A percentile compares a stretch with the other conserved stretches of the same genome.
These are phyloP conservation scores for Brenthis daphne DNA, from an alignment of 2,888 invertebrate genomes.

Conservation along the genomic window DNA sequence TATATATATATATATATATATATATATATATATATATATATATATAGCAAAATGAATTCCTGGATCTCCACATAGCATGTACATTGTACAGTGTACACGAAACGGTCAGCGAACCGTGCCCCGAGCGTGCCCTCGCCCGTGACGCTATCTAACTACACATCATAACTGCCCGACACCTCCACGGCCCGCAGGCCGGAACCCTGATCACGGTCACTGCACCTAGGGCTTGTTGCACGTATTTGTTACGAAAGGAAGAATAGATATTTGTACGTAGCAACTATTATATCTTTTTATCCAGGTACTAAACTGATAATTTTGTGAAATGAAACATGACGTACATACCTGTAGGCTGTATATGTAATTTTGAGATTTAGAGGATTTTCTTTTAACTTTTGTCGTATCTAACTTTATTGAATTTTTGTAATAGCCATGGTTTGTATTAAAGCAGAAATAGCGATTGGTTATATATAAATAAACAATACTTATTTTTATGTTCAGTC, in stretches of 20 bases:
- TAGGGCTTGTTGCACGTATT: constrained; percentile 5
- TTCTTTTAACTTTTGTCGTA: too few species aligned
- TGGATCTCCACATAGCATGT: constrained; percentile 7
- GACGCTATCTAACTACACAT: constrained; percentile 40
- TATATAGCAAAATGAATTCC: background rate
- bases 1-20: background rate
- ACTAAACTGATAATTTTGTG: too few species aligned
- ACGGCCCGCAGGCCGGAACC: constrained; percentile 21
- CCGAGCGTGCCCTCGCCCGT: constrained; percentile 46
- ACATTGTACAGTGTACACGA: constrained; percentile 1
- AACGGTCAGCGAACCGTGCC: constrained; percentile 48
- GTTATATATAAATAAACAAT: too few species aligned
- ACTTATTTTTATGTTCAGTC: too few species aligned
- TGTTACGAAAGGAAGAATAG: background rate
- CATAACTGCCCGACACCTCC: constrained; percentile 29
- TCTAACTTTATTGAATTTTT: too few species aligned
- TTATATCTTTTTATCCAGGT: too few species aligned
- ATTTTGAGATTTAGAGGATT: too few species aligned
- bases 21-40: background rate
- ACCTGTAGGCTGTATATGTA: too few species aligned
- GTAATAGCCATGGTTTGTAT: too few species aligned
- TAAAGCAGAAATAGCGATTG: too few species aligned
- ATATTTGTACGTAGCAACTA: background rate
- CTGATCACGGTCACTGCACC: constrained; percentile 35
- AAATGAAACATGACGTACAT: too few species aligned